phyloP scores from a whole-genome alignment of 23 tunicate genomes.

The Trididemnum clinides region DNA sequence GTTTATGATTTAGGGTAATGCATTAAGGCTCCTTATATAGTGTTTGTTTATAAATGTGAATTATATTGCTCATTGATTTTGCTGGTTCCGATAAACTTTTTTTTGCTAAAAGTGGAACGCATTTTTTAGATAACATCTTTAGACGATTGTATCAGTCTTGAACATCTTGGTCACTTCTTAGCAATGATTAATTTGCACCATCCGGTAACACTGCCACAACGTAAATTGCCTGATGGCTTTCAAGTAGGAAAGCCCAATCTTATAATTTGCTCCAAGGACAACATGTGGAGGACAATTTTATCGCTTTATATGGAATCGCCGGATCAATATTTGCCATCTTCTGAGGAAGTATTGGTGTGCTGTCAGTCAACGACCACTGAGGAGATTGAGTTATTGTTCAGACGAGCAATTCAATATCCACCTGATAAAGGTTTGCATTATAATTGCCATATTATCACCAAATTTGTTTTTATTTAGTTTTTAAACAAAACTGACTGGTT shows the following conservation, averaged over 20 bases:
- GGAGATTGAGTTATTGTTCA: slow-evolving; percentile 53
- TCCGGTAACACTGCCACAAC: not conserved
- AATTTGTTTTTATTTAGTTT: no score
- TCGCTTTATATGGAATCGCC: slow-evolving; percentile 43
- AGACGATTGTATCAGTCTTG: slow-evolving; percentile 32
- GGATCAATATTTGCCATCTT: slow-evolving; percentile 38
- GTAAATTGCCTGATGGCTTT: not conserved
- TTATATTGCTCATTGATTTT: no score
- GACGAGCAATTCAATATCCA: slow-evolving; percentile 40
- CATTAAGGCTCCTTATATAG: no score
- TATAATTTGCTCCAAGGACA: slow-evolving; percentile 32
- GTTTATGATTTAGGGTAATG: no score
- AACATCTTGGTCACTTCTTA: slow-evolving; percentile 19
- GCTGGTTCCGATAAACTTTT: no score
- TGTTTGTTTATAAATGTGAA: no score
- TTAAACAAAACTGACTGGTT: no score
- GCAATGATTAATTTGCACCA: not conserved
- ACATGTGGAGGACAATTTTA: slow-evolving; percentile 21
- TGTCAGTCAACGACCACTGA: slow-evolving; percentile 49
- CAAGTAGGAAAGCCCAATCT: slow-evolving; percentile 47
- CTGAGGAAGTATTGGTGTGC: slow-evolving; percentile 54
- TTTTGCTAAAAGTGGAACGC: no score
- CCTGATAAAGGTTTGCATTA: not conserved
- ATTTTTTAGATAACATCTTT: slow-evolving; percentile 37
- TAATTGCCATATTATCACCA: no score